Conservation (phyloP, 1,140 invertebrate species). For the Diprion similis region DNA sequence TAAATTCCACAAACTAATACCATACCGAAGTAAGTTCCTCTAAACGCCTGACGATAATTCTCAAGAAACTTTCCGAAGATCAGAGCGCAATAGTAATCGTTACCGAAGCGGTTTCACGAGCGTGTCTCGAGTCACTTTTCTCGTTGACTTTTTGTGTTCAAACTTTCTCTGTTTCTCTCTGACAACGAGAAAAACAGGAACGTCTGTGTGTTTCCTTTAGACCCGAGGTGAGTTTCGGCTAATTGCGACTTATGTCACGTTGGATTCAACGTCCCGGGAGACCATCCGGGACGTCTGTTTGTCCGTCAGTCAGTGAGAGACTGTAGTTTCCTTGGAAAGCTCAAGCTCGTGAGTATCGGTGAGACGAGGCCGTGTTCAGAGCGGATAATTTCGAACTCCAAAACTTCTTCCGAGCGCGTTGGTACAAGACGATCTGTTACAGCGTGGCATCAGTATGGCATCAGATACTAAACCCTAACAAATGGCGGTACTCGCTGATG, state of each 20-base stretch:
- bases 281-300: background rate
- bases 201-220: background rate
- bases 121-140: too few species aligned
- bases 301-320: background rate
- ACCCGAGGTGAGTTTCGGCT: background rate
- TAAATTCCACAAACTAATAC: too few species aligned
- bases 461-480: background rate
- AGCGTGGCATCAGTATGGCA: background rate
- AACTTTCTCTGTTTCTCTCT: too few species aligned
- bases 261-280: background rate
- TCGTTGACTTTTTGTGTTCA: too few species aligned
- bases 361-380: background rate
- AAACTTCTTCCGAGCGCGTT: background rate
- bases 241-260: constrained; percentile 5
- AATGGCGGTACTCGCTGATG: background rate
- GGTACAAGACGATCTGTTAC: background rate
- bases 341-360: background rate
- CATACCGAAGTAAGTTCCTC: too few species aligned
- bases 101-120: background rate
- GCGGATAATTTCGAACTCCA: background rate
- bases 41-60: too few species aligned
- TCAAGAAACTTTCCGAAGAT: too few species aligned
- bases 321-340: background rate
- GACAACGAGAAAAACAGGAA: background rate
- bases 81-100: too few species aligned